Conservation (phyloP, 2,888 invertebrate genomes). For the Dusona sp. region DNA sequence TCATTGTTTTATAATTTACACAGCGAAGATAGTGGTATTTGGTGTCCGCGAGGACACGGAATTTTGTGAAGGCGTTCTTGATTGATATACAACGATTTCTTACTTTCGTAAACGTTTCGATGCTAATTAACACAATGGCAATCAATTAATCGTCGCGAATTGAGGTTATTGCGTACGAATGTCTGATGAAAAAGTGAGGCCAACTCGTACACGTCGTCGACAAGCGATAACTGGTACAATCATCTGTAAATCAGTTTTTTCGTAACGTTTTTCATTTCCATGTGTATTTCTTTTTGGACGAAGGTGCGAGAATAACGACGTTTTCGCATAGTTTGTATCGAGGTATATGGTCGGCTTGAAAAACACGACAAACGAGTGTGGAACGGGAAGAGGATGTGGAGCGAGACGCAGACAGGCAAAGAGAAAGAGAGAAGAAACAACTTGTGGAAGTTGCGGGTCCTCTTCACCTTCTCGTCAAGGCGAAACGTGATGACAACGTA, state of each 20-base stretch:
- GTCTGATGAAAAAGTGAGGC: neutral
- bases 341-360: neutral
- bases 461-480: conserved; percentile 45
- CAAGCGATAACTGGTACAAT: conserved; percentile 20
- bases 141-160: neutral
- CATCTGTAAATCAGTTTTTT: conserved; percentile 1
- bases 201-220: neutral
- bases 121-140: neutral
- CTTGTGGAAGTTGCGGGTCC: conserved; percentile 24
- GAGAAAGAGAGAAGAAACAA: conserved; percentile 20
- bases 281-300: conserved; percentile 11
- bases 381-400: neutral
- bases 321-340: neutral
- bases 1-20: neutral
- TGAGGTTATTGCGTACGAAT: neutral
- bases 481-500: conserved; percentile 42
- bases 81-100: neutral
- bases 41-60: neutral
- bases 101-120: neutral
- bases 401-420: neutral
- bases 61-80: neutral
- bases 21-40: neutral
- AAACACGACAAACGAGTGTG: neutral
- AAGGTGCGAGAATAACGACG: conserved; percentile 22
- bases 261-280: neutral